Conservation (phyloP, 2,888 invertebrate species). For the Luperina nickerlii region DNA sequence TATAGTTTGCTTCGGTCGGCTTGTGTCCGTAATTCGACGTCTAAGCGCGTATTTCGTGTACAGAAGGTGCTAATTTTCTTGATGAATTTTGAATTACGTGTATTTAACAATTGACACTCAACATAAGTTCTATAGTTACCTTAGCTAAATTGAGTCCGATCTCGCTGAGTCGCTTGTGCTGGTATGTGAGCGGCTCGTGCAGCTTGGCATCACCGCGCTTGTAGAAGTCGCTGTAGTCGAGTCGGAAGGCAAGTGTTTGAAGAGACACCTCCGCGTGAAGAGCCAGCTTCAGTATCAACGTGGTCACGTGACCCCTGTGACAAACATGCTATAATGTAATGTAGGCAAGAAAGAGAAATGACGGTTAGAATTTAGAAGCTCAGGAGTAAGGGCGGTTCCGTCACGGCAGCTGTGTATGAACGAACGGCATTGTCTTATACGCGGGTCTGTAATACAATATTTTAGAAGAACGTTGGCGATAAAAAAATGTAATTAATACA, state of each 20-base stretch:
- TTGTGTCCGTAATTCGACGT: neutral
- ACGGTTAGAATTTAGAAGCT: neutral
- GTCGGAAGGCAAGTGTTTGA: conserved; percentile 96
- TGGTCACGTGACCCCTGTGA: conserved; percentile 94
- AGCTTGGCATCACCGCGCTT: conserved; percentile 95
- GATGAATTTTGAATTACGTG: neutral
- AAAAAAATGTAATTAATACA: neutral
- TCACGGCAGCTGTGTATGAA: neutral
- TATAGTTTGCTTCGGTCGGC: neutral
- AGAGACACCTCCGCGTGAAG: conserved; percentile 96
- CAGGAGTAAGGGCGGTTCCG: neutral
- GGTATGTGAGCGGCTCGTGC: conserved; percentile 92
- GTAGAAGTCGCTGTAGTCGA: conserved; percentile 99
- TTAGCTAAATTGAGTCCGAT: conserved; percentile 85
- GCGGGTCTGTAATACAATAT: neutral
- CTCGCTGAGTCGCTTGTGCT: conserved; percentile 91
- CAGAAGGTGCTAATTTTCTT: neutral
- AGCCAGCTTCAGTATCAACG: conserved; percentile 95
- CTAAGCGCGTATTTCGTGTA: neutral
- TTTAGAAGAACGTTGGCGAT: neutral
- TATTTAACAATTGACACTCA: neutral
- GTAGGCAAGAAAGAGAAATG: neutral
- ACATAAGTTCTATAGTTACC: conserved; percentile 69
- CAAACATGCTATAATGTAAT: neutral
- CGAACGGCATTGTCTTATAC: neutral